Evolutionary conservation across 2,113 vertebrate species (phyloP).

Genomic region (Rhagologus leucostigma): DNA sequence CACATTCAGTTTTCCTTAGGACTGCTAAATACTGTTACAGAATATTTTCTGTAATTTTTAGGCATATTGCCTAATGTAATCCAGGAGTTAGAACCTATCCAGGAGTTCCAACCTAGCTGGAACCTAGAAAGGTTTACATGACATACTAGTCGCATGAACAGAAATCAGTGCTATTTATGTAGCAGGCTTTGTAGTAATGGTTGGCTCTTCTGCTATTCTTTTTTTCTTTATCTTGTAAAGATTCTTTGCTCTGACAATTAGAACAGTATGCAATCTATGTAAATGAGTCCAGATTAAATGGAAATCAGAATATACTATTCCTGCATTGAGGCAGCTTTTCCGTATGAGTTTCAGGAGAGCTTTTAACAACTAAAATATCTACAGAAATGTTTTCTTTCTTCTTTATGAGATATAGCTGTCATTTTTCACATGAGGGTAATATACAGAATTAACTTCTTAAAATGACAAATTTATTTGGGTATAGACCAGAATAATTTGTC

Average conservation of each 20-base stretch:
- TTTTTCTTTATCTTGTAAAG: neutral
- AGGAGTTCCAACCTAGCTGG: too few species aligned
- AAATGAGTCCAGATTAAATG: neutral
- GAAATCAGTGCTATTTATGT: neutral
- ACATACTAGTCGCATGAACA: neutral
- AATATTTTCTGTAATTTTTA: neutral
- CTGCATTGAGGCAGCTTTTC: neutral
- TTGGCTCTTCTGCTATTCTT: neutral
- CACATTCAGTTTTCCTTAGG: neutral
- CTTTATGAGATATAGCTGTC: neutral
- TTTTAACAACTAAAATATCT: neutral
- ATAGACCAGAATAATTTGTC: neutral
- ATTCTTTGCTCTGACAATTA: neutral
- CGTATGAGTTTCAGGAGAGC: neutral
- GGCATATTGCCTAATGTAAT: neutral
- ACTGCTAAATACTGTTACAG: neutral
- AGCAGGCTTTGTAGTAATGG: neutral
- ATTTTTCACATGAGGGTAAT: neutral
- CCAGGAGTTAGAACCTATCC: neutral
- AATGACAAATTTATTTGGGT: neutral
- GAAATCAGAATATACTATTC: neutral
- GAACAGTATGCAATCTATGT: neutral
- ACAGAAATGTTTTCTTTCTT: neutral
- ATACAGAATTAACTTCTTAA: neutral
- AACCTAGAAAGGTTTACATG: neutral